Evolutionary conservation across 2,797 vertebrate genomes (phyloP).

Genomic region (Rhynchonycteris naso): DNA sequence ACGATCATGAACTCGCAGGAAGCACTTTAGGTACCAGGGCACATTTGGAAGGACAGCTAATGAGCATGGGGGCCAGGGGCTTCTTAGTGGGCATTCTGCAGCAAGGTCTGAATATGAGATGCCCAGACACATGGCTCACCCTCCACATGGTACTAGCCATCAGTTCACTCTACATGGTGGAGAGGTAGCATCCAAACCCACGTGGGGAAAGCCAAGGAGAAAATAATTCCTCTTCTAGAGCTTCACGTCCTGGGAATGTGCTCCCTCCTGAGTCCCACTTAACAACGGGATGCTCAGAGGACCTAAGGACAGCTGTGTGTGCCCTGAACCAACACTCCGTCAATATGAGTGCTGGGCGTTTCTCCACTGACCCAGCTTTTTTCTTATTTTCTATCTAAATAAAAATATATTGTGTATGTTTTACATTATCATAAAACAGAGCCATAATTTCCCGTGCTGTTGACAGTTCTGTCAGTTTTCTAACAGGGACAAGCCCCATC

Average conservation of each 20-base stretch:
- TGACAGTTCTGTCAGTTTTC: neutral
- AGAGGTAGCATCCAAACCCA: neutral
- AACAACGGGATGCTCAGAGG: neutral
- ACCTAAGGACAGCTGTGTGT: neutral
- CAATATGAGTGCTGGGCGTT: neutral
- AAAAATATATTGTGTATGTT: neutral
- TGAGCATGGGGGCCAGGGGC: fast-evolving
- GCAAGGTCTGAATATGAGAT: neutral
- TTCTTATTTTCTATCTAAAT: constrained; percentile 21
- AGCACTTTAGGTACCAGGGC: neutral
- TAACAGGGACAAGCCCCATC: neutral
- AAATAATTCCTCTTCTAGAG: neutral
- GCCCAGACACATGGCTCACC: fast-evolving
- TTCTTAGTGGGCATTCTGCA: neutral
- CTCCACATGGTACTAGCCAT: neutral
- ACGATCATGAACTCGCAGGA: neutral
- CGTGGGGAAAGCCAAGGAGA: neutral
- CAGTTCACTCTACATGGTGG: neutral
- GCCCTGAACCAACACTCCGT: neutral
- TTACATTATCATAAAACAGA: neutral
- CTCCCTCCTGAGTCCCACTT: neutral
- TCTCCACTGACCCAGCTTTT: neutral
- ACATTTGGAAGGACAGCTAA: neutral
- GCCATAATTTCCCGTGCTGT: neutral
- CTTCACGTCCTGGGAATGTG: neutral